Conservation (phyloP, 1,140 invertebrate genomes). For the Cecropterus lyciades region DNA sequence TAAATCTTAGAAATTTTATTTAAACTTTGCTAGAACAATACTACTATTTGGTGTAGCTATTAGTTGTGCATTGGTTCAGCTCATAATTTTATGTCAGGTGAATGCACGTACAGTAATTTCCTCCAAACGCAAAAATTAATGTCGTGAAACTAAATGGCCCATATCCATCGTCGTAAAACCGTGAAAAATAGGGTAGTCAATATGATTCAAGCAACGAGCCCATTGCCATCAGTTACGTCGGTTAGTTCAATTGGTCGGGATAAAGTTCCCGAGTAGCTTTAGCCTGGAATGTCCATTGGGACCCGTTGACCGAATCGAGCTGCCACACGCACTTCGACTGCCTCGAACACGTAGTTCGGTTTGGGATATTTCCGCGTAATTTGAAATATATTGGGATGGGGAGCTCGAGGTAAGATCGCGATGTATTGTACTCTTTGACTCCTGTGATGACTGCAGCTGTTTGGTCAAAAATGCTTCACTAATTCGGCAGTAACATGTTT, state of each 20-base stretch:
- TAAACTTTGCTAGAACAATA: too few species aligned
- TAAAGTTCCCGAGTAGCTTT: slow-evolving; percentile 46
- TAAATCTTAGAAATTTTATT: too few species aligned
- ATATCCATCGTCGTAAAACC: neutral
- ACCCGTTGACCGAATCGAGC: slow-evolving; percentile 57
- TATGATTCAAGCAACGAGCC: slow-evolving; percentile 20
- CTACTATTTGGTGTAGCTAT: too few species aligned
- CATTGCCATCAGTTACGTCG: slow-evolving; percentile 27
- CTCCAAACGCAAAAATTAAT: neutral
- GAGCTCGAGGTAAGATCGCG: neutral
- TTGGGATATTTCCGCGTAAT: slow-evolving; percentile 47
- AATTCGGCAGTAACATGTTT: too few species aligned
- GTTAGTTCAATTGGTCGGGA: slow-evolving; percentile 43
- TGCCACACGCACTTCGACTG: slow-evolving; percentile 39
- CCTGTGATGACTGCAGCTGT: too few species aligned
- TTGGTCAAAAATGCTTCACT: too few species aligned
- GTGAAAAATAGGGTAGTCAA: slow-evolving; percentile 18
- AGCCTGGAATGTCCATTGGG: slow-evolving; percentile 51
- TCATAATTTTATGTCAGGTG: too few species aligned
- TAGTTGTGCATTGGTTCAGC: too few species aligned
- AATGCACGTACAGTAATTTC: too few species aligned
- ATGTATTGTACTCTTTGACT: too few species aligned
- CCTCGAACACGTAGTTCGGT: slow-evolving; percentile 45
- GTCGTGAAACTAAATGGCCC: neutral
- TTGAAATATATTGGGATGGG: slow-evolving; percentile 39